Evolutionary conservation across 2,113 vertebrate species (phyloP).

Genomic region (Ammospiza nelsoni): DNA sequence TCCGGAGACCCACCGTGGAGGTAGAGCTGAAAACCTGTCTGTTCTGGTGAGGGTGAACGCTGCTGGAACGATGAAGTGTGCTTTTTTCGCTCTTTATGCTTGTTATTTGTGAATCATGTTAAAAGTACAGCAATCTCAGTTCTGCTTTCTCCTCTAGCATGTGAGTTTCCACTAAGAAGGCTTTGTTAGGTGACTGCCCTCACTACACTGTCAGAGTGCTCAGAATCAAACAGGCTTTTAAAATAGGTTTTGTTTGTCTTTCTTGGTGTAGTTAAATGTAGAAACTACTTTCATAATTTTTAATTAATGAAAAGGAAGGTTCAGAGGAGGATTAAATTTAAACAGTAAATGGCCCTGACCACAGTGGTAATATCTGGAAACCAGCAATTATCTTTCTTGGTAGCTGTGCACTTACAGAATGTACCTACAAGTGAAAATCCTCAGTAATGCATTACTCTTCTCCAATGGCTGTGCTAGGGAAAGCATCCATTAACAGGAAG

Average conservation of each 20-base stretch:
- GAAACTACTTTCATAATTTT: not conserved
- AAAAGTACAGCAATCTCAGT: not conserved
- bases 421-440: not conserved
- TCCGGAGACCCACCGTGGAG: not conserved
- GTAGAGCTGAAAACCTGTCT: not conserved
- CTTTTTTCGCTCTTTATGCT: not conserved
- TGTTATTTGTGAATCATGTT: not conserved
- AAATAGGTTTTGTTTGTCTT: not conserved
- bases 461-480: not conserved
- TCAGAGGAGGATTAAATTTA: not conserved
- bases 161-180: not conserved
- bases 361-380: not conserved
- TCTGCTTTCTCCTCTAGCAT: not conserved
- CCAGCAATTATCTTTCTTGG: not conserved
- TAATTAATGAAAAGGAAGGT: not conserved
- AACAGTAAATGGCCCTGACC: not conserved
- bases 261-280: not conserved
- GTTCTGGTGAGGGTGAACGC: not conserved
- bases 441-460: not conserved
- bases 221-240: not conserved
- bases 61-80: not conserved
- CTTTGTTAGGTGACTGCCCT: not conserved
- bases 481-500: not conserved
- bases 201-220: not conserved
- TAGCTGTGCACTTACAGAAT: not conserved